These are phyloP conservation scores for Pseudomyrmex flavicornis DNA, from an alignment of 1,140 invertebrate species.

Conservation along the genomic window DNA sequence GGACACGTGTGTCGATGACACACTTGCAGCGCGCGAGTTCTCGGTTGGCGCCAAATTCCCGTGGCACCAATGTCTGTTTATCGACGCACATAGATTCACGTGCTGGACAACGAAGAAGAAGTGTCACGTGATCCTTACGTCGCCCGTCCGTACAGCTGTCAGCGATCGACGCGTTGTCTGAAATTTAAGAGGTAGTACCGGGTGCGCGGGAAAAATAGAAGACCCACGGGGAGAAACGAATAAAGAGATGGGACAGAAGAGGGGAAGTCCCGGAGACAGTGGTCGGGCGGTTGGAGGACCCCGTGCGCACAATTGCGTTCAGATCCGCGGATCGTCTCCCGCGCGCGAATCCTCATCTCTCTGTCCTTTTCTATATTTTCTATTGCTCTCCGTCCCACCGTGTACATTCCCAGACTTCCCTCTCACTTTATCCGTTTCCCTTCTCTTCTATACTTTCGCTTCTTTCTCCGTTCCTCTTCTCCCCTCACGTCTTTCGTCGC, in stretches of 20 bases:
- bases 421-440: constrained; percentile 27
- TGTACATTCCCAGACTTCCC: constrained; percentile 8
- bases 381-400: constrained; percentile 33
- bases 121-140: not conserved
- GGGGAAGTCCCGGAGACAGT: constrained; percentile 8
- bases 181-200: constrained; percentile 25
- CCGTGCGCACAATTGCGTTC: constrained; percentile 3
- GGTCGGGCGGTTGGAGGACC: constrained; percentile 5
- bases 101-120: not conserved
- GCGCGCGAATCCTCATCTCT: constrained; percentile 24
- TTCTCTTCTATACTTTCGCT: constrained; percentile 21
- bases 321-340: constrained; percentile 18
- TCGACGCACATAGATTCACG: not conserved
- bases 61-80: not conserved
- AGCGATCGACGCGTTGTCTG: constrained; percentile 14
- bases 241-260: not conserved
- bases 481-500: constrained; percentile 16
- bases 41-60: constrained; percentile 30
- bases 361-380: constrained; percentile 52
- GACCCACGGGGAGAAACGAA: constrained; percentile 14
- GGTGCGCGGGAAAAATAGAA: constrained; percentile 44
- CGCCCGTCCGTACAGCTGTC: constrained; percentile 32
- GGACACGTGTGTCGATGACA: constrained; percentile 32
- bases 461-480: constrained; percentile 8
- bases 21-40: not conserved